A percentile compares a stretch with the other conserved stretches of the same genome.
phyloP scores from a whole-genome alignment of 2,113 vertebrate species.

The Pelvicachromis taeniatus region DNA sequence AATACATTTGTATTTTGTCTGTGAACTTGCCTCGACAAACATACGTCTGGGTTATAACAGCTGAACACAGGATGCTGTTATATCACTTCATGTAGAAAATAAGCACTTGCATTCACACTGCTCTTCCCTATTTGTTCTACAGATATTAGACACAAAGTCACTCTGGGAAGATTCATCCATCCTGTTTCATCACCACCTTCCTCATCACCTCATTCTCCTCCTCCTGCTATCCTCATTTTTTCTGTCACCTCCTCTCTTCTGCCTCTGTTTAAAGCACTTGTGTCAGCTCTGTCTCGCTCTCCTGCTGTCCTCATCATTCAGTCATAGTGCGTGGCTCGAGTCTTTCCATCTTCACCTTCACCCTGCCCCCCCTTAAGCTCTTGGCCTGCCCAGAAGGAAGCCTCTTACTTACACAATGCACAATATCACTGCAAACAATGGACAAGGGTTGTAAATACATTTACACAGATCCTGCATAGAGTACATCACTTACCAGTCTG shows the following conservation, averaged over 20 bases:
- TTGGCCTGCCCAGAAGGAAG: conserved; percentile 3
- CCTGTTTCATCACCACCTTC: not conserved
- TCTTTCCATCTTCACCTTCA: conserved; percentile 22
- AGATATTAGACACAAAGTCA: conserved; percentile 11
- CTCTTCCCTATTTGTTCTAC: not conserved
- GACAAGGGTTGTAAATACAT: not conserved
- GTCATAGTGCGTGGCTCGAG: not conserved
- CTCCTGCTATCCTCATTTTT: not conserved
- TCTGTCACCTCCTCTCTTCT: conserved; percentile 18
- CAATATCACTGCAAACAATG: not conserved
- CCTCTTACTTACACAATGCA: not conserved
- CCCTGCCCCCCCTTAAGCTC: conserved; percentile 3
- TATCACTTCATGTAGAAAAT: not conserved
- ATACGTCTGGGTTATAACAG: not conserved
- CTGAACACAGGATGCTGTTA: not conserved
- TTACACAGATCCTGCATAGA: not conserved
- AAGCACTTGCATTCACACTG: not conserved
- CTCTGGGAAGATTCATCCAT: not conserved
- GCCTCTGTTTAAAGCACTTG: conserved; percentile 40
- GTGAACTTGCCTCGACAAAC: too few relatives aligned
- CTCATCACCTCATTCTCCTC: not conserved
- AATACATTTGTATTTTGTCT: too few relatives aligned
- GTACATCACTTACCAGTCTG: not conserved
- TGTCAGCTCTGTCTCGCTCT: conserved; percentile 52
- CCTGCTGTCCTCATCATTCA: conserved; percentile 51